Base-by-base conservation (phyloP, 2,797 vertebrate genomes). In the Hypotaenidia philippensis region DNA sequence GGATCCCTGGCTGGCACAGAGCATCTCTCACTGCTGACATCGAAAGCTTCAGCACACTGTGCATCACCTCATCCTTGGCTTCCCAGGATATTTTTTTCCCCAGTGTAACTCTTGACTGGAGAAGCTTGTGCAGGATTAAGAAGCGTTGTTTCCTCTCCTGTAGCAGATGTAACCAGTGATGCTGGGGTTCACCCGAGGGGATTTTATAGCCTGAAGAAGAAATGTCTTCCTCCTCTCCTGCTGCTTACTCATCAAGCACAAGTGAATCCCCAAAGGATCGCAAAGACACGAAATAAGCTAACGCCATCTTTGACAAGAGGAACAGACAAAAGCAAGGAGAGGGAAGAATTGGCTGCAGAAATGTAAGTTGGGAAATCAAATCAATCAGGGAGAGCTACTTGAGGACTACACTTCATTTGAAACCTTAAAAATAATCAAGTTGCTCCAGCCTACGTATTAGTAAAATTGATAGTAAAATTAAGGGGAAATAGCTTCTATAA, bases 271-370 rank as follows among this genome's bases (percentile, higher is more conserved):
- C 89, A 45, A 84, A 92, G 87, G 82, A 93, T 65, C 60, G 83
- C 56, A 74, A 49, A 80, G 71, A 74, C 81, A 92, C 86, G 90
- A 89, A 94, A 96, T 90, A 95, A 90, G 76, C 55, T 20, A 65
- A 72, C 13, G 18, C 94, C 90, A 81, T 81, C 72, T 92, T 61
- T 72, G 77, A 89, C 57, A 78, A 60, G 79, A 55, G 41, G 74
- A 94, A 64, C 83, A 81, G 80, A 76, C 47, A 60, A 59, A 75
- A 89, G 66, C 77, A 83, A 83, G 60, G 65, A 84, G 29, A 82
- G 47, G 52, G 66, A 82, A 86, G 68, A 90, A 82, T 59, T 84
- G 74, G 70, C 59, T 87, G 53, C 69, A 83, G 60, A 53, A 18
- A 66, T n/a, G 8, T 31, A 75, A 87, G 25, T 0, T 63, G 61